Conservation (phyloP, 2,113 vertebrate species). For the Tragelaphus buxtoni region DNA sequence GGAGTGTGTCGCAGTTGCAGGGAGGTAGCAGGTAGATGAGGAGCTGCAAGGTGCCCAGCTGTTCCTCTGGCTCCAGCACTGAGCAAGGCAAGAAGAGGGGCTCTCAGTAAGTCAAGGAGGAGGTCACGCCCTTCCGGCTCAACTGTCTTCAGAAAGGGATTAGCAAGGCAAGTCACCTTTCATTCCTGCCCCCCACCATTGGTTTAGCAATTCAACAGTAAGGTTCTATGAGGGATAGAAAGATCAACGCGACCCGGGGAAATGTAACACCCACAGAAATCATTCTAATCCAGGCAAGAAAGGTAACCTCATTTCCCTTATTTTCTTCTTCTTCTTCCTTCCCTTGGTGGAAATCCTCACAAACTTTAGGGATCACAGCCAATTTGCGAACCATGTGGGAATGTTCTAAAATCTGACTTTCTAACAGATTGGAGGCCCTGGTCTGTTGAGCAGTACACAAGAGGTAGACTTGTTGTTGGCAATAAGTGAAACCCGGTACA, state of each 20-base stretch:
- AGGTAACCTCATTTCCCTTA: neutral
- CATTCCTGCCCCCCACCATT: neutral
- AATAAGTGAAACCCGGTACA: neutral
- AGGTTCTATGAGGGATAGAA: neutral
- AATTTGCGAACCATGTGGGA: neutral
- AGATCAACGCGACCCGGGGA: neutral
- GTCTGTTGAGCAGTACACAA: neutral
- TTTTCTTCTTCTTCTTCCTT: neutral
- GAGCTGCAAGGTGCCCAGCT: slow-evolving; percentile 89
- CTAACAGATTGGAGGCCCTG: neutral
- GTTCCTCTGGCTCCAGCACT: slow-evolving; percentile 93
- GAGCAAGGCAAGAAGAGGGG: slow-evolving; percentile 67
- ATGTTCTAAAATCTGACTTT: neutral
- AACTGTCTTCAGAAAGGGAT: neutral
- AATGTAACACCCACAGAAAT: neutral
- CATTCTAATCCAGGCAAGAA: neutral
- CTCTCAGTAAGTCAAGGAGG: neutral
- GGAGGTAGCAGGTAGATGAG: slow-evolving; percentile 96
- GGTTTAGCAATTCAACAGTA: neutral
- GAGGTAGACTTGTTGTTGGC: neutral
- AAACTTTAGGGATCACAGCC: neutral
- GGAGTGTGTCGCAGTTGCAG: slow-evolving; percentile 96
- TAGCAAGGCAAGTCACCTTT: neutral
- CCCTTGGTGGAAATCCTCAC: neutral
- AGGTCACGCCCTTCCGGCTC: neutral